Base-by-base conservation (phyloP, 1,140 invertebrate genomes). In the Stenopsyche tienmushanensis region DNA sequence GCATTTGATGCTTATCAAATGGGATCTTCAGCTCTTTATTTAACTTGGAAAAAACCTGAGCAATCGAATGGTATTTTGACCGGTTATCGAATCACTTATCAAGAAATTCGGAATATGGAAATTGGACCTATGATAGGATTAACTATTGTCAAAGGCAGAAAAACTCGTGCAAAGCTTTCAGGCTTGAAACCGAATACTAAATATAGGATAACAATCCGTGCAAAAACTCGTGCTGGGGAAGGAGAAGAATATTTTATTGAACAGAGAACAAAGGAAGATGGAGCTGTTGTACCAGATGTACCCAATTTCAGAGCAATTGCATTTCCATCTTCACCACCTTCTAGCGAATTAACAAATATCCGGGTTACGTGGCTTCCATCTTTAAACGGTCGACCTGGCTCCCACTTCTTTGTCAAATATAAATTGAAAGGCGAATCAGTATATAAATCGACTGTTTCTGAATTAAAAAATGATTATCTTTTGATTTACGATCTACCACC, bases 31-130 rank as follows among this genome's bases (percentile, higher is more conserved):
- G 92, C 93, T 10, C 87, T 98, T 72, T 85, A 89, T 53, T 78
- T 99, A 0, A 86, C 86, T 53, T 99, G 97, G 97, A 89, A 94
- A 73, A 90, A 90, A 73, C 97, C 97, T 0, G 84, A 92, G 17
- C 90, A 96, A 73, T 89, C 93, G n/a, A 99, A 99, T 80, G 97
- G 97, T 21, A 85, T 91, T 64, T 77, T 99, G 0, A 95, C 88
- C 1, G 95, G 95, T 7, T 99, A 98, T 77, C 90, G 90, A 74
- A 91, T 99, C 71, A 93, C 90, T 74, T 97, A 94, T 76, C 87
- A 92, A 73, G 84, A 88, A 71, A 90, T 97, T 0, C 85, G 86
- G 47, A 86, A 86, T 29, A 91, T 88, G 0, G 80, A 82, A 42
- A 80, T 93, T 0, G 85, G 85, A 25, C 82, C 86, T 2, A 74